These are phyloP conservation scores for Boloria selene DNA, from an alignment of 2,888 invertebrate species.

Conservation along the genomic window DNA sequence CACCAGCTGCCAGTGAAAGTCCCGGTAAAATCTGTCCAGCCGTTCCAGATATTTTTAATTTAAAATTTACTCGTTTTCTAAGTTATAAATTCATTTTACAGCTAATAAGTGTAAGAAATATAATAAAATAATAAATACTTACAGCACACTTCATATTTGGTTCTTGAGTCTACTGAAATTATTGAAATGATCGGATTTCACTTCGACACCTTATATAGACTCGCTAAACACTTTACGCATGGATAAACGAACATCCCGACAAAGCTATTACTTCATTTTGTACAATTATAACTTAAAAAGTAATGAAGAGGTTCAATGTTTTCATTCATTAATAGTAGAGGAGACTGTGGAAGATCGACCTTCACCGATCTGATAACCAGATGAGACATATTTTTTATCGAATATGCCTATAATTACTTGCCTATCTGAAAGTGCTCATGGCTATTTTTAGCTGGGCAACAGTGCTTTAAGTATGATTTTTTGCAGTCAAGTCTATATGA, in stretches of 20 bases:
- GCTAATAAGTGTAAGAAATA: not conserved
- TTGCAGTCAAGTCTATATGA: too few species aligned
- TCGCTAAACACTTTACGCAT: constrained; percentile 36
- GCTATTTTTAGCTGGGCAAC: too few species aligned
- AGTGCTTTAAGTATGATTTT: too few species aligned
- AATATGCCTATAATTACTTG: too few species aligned
- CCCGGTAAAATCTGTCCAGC: too few species aligned
- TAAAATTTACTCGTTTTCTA: not conserved
- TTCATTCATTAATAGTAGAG: not conserved
- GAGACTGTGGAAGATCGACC: too few species aligned
- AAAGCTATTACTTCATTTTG: constrained; percentile 25
- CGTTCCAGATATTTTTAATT: too few species aligned
- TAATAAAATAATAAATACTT: constrained; percentile 45
- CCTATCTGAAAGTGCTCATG: too few species aligned
- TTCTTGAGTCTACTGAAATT: constrained; percentile 32
- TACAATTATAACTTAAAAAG: constrained; percentile 18
- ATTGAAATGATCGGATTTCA: constrained; percentile 36
- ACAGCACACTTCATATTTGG: constrained; percentile 69
- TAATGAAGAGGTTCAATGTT: not conserved
- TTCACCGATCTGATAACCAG: too few species aligned
- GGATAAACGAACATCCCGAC: constrained; percentile 40
- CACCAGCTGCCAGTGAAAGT: too few species aligned
- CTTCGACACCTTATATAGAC: constrained; percentile 42
- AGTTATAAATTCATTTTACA: not conserved
- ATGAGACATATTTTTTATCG: too few species aligned